Conservation (phyloP, 2,113 vertebrate species). For the Heterochromis multidens region DNA sequence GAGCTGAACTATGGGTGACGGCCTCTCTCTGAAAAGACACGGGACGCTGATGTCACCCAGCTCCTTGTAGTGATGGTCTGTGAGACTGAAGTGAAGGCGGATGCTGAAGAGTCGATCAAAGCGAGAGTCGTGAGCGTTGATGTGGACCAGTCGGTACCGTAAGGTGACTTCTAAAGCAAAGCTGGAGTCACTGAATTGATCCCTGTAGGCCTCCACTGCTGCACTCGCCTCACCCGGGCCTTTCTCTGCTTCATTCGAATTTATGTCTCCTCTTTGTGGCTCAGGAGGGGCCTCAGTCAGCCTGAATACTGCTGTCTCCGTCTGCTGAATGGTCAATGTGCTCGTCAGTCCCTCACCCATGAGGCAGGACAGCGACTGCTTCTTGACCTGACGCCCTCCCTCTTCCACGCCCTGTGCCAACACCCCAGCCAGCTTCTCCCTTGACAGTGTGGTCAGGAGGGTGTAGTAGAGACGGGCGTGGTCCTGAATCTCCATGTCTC, state of each 20-base stretch:
- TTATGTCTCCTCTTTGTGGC: not conserved
- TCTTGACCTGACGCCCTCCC: conserved; percentile 65
- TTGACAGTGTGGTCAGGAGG: conserved; percentile 81
- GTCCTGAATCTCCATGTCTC: conserved; percentile 83
- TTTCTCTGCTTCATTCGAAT: not conserved
- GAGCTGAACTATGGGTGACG: conserved; percentile 63
- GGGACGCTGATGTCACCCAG: conserved; percentile 77
- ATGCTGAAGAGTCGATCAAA: conserved; percentile 80
- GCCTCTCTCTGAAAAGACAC: conserved; percentile 68
- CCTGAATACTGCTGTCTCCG: conserved; percentile 50
- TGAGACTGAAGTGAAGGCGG: conserved; percentile 77
- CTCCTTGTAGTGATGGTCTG: conserved; percentile 69
- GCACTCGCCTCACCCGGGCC: not conserved
- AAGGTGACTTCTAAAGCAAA: conserved; percentile 68
- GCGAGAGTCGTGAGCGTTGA: conserved; percentile 2
- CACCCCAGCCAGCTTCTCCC: conserved; percentile 77
- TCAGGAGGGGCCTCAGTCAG: conserved; percentile 29
- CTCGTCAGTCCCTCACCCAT: conserved; percentile 78
- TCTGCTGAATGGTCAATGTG: conserved; percentile 73
- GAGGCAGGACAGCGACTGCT: conserved; percentile 76
- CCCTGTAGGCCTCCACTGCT: conserved; percentile 57
- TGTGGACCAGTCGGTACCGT: conserved; percentile 70
- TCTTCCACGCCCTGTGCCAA: conserved; percentile 61
- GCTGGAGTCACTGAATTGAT: conserved; percentile 53
- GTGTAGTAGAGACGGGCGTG: conserved; percentile 85